These are phyloP conservation scores for Parauchenoglanis ngamensis DNA, from an alignment of 2,797 vertebrate genomes.

Conservation along the genomic window DNA sequence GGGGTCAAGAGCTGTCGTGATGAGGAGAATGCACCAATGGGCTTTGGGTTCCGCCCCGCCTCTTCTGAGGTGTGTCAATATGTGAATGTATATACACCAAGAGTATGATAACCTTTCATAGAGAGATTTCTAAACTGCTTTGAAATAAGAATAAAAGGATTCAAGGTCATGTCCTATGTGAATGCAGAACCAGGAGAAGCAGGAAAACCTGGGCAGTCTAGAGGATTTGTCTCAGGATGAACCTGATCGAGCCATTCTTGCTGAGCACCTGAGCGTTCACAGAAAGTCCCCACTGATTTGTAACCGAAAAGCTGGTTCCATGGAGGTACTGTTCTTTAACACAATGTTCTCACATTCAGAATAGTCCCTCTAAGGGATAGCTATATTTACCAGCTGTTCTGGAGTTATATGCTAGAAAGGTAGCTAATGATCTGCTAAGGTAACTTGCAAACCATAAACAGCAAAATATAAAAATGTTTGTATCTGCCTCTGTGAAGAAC, in stretches of 20 bases:
- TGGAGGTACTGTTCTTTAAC: conserved; percentile 83
- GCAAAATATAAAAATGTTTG: background rate
- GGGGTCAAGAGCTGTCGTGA: conserved; percentile 85
- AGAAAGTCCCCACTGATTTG: conserved; percentile 85
- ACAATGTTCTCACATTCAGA: background rate
- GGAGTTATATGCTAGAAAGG: background rate
- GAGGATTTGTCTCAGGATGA: conserved; percentile 88
- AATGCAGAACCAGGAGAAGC: conserved; percentile 85
- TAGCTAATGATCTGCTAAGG: background rate
- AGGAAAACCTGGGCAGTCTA: conserved; percentile 87
- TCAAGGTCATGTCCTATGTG: conserved; percentile 8
- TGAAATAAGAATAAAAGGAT: background rate
- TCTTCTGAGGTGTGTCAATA: conserved; percentile 79
- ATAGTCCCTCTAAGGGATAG: background rate
- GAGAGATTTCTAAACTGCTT: background rate
- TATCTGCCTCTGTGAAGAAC: background rate
- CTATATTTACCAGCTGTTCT: background rate
- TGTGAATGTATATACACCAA: background rate
- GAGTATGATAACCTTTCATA: background rate
- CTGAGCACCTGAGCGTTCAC: conserved; percentile 79
- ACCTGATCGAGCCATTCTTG: conserved; percentile 71
- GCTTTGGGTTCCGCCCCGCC: conserved; percentile 86
- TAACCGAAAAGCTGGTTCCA: conserved; percentile 89
- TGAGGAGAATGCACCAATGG: conserved; percentile 81
- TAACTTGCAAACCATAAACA: background rate